A percentile compares a stretch with the other conserved stretches of the same genome.
These are phyloP conservation scores for Cardiocondyla obscurior DNA, from an alignment of 1,140 invertebrate genomes.

Conservation along the genomic window DNA sequence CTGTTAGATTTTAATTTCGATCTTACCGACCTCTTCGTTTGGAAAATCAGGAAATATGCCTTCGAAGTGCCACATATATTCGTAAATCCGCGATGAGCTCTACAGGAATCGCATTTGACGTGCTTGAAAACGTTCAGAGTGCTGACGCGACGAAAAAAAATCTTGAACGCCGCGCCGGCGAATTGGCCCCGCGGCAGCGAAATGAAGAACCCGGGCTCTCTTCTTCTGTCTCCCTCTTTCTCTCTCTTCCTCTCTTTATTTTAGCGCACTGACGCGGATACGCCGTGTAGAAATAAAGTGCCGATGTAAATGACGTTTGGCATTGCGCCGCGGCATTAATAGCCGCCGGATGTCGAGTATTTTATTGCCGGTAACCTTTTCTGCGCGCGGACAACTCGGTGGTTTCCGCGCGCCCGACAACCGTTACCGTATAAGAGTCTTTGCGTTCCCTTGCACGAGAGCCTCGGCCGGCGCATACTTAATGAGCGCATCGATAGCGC, in stretches of 20 bases:
- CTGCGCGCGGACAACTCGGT: conserved; percentile 55
- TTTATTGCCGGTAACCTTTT: conserved; percentile 72
- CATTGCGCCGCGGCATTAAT: conserved; percentile 68
- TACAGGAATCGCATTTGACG: not conserved
- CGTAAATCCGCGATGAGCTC: not conserved
- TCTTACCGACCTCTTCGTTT: not conserved
- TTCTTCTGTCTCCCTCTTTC: not conserved
- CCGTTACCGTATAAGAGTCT: conserved; percentile 60
- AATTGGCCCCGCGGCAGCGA: conserved; percentile 1
- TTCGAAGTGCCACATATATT: not conserved
- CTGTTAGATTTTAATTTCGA: not conserved
- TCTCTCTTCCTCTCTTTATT: not conserved
- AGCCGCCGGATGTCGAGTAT: conserved; percentile 68
- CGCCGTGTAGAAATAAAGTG: conserved; percentile 66
- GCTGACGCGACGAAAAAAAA: conserved; percentile 5
- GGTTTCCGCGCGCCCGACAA: conserved; percentile 60
- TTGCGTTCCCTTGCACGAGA: conserved; percentile 68
- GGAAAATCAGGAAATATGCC: not conserved
- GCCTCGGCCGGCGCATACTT: conserved; percentile 68
- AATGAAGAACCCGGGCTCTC: not conserved
- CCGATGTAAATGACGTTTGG: conserved; percentile 67
- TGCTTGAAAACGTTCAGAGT: not conserved
- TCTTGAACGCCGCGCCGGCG: not conserved
- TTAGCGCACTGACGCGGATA: conserved; percentile 56
- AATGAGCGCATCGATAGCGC: conserved; percentile 63